Conservation (phyloP, 92 coral and sea anemone species). For the Porites cylindrica region DNA sequence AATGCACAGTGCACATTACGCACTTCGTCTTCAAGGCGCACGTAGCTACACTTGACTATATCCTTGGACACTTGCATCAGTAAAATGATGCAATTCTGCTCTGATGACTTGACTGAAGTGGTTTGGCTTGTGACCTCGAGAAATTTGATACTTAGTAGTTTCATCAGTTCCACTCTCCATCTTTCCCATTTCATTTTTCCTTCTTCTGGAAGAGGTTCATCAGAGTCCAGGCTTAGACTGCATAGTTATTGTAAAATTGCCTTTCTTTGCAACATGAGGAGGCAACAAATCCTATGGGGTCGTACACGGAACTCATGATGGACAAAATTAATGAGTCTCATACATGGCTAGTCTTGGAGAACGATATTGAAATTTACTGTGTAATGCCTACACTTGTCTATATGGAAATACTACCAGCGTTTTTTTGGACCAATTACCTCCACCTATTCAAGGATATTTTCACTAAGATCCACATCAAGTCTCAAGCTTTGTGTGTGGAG, state of each 20-base stretch:
- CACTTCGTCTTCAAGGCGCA: neutral
- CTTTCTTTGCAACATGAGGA: slow-evolving; percentile 48
- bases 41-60: slow-evolving; percentile 43
- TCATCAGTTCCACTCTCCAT: slow-evolving; percentile 28
- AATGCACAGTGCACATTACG: neutral
- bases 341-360: slow-evolving; percentile 40
- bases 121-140: slow-evolving; percentile 53
- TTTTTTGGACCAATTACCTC: slow-evolving; percentile 8
- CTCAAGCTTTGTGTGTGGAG: neutral
- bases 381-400: slow-evolving; percentile 2
- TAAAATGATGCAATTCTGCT: slow-evolving; percentile 53
- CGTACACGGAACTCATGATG: slow-evolving; percentile 51
- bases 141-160: slow-evolving; percentile 21
- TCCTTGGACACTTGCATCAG: slow-evolving; percentile 52
- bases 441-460: slow-evolving; percentile 3
- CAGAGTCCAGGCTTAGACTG: slow-evolving; percentile 37
- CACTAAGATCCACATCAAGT: slow-evolving; percentile 9
- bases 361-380: slow-evolving; percentile 23
- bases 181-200: slow-evolving; percentile 27
- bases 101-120: slow-evolving; percentile 37
- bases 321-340: slow-evolving; percentile 54
- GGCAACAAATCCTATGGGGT: slow-evolving; percentile 60
- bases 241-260: slow-evolving; percentile 57
- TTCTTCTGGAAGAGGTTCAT: slow-evolving; percentile 44
- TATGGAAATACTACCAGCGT: slow-evolving; percentile 14